Evolutionary conservation across 1,140 invertebrate species (phyloP).

Genomic region (Ectropis grisescens): DNA sequence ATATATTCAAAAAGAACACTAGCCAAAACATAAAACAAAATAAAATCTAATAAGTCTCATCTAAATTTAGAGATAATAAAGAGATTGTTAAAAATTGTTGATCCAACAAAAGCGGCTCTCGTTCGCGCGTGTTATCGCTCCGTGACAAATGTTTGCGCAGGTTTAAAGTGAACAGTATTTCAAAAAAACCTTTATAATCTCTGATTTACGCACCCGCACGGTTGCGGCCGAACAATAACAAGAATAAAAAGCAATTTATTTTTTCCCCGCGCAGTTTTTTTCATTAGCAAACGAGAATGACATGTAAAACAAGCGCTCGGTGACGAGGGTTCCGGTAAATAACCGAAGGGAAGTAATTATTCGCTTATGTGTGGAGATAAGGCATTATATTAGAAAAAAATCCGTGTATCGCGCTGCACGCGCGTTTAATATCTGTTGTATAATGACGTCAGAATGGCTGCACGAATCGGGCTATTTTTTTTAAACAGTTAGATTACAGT

Average conservation of each 20-base stretch:
- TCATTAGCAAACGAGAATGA: conserved; percentile 58
- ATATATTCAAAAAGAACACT: too few species aligned
- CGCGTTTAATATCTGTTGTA: too few species aligned
- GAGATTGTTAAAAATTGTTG: too few species aligned
- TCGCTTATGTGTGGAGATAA: conserved; percentile 20
- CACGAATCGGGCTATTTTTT: too few species aligned
- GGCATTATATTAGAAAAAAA: conserved; percentile 10
- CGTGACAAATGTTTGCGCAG: conserved; percentile 26
- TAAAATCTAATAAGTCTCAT: too few species aligned
- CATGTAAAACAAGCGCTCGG: conserved; percentile 50
- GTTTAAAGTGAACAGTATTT: conserved; percentile 26
- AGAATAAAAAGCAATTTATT: conserved; percentile 55
- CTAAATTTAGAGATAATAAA: too few species aligned
- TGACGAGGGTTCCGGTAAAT: conserved; percentile 56
- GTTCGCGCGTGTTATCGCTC: conserved; percentile 15
- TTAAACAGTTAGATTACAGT: too few species aligned
- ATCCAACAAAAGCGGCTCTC: too few species aligned
- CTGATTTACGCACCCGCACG: conserved; percentile 39
- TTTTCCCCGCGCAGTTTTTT: conserved; percentile 46
- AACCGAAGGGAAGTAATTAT: conserved; percentile 53
- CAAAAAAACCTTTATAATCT: conserved; percentile 34
- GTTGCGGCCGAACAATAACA: conserved; percentile 39
- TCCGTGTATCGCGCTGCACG: too few species aligned
- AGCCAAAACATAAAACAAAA: too few species aligned
- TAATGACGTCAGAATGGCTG: too few species aligned